These are phyloP conservation scores for Drosophila willistoni DNA, from an alignment of 1,140 invertebrate species.

Conservation along the genomic window DNA sequence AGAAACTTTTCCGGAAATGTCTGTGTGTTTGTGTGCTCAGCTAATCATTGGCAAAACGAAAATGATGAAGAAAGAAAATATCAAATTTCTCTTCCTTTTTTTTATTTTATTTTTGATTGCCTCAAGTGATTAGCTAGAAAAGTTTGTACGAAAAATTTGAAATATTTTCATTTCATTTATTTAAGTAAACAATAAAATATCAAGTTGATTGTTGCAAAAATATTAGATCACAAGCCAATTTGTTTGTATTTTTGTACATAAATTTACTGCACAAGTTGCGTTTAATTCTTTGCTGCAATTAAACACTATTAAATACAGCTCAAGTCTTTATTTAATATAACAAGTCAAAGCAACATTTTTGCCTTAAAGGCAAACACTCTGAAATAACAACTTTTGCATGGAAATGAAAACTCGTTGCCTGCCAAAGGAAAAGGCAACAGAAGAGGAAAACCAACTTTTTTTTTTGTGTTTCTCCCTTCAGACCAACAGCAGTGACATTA, in stretches of 20 bases:
- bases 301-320: constrained; percentile 29
- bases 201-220: not conserved
- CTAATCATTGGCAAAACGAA: constrained; percentile 64
- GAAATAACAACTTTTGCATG: constrained; percentile 54
- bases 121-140: constrained; percentile 65
- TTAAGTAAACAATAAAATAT: not conserved
- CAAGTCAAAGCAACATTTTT: constrained; percentile 49
- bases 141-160: constrained; percentile 24
- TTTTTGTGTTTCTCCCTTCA: constrained; percentile 37
- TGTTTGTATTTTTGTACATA: too few species aligned
- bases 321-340: constrained; percentile 22
- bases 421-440: constrained; percentile 45
- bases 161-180: constrained; percentile 1
- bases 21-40: constrained; percentile 49
- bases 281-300: not conserved
- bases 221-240: too few species aligned
- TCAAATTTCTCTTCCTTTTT: not conserved
- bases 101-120: constrained; percentile 32
- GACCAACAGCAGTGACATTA: constrained; percentile 49
- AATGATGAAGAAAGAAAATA: not conserved
- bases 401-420: constrained; percentile 38
- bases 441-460: constrained; percentile 47
- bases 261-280: too few species aligned
- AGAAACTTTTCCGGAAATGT: constrained; percentile 49
- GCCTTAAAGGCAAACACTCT: constrained; percentile 45